Percentiles rank a stretch among this genome's conserved stretches.
These are phyloP conservation scores for Bedellia somnulentella DNA, from an alignment of 2,888 invertebrate species.

Conservation along the genomic window DNA sequence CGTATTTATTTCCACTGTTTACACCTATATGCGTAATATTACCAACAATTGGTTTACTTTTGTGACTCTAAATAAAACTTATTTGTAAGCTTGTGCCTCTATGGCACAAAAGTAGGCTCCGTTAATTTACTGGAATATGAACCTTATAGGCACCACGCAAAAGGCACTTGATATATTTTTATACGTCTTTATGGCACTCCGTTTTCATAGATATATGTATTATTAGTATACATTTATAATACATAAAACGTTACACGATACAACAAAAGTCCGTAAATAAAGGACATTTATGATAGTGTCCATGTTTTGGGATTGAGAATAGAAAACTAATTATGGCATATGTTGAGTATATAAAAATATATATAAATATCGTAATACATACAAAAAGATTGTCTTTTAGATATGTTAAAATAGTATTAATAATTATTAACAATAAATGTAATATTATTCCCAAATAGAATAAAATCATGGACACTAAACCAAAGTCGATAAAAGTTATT, in stretches of 20 bases:
- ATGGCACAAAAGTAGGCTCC: slow-evolving; percentile 31
- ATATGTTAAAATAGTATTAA: too few species aligned
- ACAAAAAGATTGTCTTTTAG: too few species aligned
- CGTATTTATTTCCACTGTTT: slow-evolving; percentile 31
- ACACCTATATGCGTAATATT: slow-evolving; percentile 27
- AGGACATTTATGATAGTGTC: too few species aligned
- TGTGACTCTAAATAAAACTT: slow-evolving; percentile 49
- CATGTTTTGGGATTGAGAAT: too few species aligned
- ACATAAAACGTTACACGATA: slow-evolving; percentile 8
- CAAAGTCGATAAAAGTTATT: too few species aligned
- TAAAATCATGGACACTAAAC: too few species aligned
- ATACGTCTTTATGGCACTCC: slow-evolving; percentile 41
- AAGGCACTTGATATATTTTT: slow-evolving; percentile 20
- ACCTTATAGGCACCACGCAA: slow-evolving; percentile 36
- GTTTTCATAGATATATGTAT: slow-evolving; percentile 30
- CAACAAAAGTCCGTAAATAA: too few species aligned
- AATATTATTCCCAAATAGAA: too few species aligned
- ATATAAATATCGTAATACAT: too few species aligned
- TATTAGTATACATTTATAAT: slow-evolving; percentile 25
- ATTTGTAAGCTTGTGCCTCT: slow-evolving; percentile 33
- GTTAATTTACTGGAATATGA: slow-evolving; percentile 5
- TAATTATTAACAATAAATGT: too few species aligned
- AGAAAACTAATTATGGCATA: too few species aligned
- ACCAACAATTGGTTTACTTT: slow-evolving; percentile 44
- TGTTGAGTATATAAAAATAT: too few species aligned